phyloP scores from a whole-genome alignment of 2,888 invertebrate genomes.

The Hemithea aestivaria region DNA sequence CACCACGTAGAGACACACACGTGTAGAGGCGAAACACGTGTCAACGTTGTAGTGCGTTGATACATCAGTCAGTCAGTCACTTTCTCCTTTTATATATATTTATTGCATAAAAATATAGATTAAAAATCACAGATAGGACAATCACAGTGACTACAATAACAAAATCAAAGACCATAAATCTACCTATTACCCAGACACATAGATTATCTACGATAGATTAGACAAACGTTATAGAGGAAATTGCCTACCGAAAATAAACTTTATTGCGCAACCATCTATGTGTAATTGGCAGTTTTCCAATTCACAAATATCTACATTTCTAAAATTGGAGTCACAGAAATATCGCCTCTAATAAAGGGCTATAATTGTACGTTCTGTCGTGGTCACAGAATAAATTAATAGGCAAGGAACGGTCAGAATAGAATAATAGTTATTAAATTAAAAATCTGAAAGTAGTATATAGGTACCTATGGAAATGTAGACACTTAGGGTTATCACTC shows the following conservation, averaged over 20 bases:
- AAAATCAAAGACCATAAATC: slow-evolving; percentile 10
- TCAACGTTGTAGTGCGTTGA: no score
- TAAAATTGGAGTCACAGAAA: slow-evolving; percentile 25
- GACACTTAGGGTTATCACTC: no score
- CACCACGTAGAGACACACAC: no score
- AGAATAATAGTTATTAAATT: no score
- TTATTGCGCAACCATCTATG: slow-evolving; percentile 22
- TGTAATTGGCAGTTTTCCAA: slow-evolving; percentile 28
- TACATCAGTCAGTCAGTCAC: no score
- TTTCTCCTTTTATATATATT: no score
- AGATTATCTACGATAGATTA: slow-evolving; percentile 19
- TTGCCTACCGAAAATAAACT: slow-evolving; percentile 17
- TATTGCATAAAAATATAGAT: no score
- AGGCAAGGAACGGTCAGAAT: no score
- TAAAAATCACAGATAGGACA: background rate
- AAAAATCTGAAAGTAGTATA: no score
- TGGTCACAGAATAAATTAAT: no score
- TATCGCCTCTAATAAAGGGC: slow-evolving; percentile 25
- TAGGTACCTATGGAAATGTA: no score
- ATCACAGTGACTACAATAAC: background rate
- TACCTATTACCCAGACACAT: slow-evolving; percentile 9
- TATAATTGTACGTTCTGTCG: slow-evolving; percentile 21
- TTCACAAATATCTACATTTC: slow-evolving; percentile 20
- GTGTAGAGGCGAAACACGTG: no score
- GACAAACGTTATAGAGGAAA: slow-evolving; percentile 16